A percentile compares a stretch with the other conserved stretches of the same genome.
Conservation (phyloP, 2,888 invertebrate species). For the Tinea trinotella region DNA sequence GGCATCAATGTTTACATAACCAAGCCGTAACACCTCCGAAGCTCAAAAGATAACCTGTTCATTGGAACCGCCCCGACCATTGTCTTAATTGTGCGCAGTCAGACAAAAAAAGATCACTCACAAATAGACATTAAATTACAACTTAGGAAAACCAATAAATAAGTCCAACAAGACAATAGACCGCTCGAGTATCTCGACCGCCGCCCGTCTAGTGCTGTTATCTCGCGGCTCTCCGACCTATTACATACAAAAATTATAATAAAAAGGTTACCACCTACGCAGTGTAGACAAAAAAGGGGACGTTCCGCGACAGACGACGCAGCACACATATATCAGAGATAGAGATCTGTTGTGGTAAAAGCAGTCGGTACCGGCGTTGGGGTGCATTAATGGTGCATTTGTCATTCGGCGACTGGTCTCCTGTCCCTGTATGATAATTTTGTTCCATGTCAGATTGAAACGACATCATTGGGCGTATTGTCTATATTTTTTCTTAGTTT, state of each 20-base stretch:
- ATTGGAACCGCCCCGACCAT: slow-evolving; percentile 8
- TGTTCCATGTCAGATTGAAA: slow-evolving; percentile 16
- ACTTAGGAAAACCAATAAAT: slow-evolving; percentile 42
- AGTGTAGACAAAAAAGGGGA: slow-evolving; percentile 34
- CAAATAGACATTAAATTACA: slow-evolving; percentile 28
- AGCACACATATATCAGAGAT: slow-evolving; percentile 24
- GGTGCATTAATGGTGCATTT: slow-evolving; percentile 32
- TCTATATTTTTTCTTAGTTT: background rate
- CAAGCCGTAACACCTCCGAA: slow-evolving; percentile 1
- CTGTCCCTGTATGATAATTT: slow-evolving; percentile 30
- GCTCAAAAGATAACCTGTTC: slow-evolving; percentile 8
- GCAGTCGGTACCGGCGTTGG: slow-evolving; percentile 8
- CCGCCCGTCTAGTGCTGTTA: slow-evolving; percentile 28
- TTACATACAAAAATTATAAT: slow-evolving; percentile 44
- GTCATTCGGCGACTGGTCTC: slow-evolving; percentile 28
- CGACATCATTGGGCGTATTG: slow-evolving; percentile 8
- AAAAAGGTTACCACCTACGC: slow-evolving; percentile 49
- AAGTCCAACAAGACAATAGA: slow-evolving; percentile 37
- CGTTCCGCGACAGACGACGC: slow-evolving; percentile 28
- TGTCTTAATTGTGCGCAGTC: slow-evolving; percentile 18
- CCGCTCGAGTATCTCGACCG: slow-evolving; percentile 12
- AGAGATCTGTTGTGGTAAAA: slow-evolving; percentile 18
- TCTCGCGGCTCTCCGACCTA: slow-evolving; percentile 32
- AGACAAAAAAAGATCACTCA: slow-evolving; percentile 14
- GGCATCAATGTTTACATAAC: slow-evolving; percentile 12